phyloP scores from a whole-genome alignment of 2,797 vertebrate species.

The Haliaeetus vocifer region DNA sequence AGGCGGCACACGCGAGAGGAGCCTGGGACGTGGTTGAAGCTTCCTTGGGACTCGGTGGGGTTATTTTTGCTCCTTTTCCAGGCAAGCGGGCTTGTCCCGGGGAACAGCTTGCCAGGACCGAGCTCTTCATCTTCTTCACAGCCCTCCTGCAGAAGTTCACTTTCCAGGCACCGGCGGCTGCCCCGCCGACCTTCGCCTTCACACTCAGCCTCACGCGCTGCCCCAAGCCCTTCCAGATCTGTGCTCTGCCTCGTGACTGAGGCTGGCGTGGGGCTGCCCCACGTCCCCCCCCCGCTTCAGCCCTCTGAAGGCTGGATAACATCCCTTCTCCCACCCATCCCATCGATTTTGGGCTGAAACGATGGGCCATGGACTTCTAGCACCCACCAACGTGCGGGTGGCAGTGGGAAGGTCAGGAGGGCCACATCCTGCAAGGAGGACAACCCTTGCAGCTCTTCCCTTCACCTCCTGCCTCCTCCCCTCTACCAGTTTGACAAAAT shows the following conservation, averaged over 20 bases:
- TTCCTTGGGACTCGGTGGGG: accelerated
- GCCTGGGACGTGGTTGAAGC: neutral
- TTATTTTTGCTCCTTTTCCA: conserved; percentile 57
- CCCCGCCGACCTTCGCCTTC: conserved; percentile 69
- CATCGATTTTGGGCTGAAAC: neutral
- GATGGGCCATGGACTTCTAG: neutral
- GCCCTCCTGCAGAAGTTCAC: conserved; percentile 81
- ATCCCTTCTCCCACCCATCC: neutral
- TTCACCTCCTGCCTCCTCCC: neutral
- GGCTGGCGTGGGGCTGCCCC: accelerated
- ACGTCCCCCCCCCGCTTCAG: accelerated
- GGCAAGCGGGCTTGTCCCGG: conserved; percentile 80
- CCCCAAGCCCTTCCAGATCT: conserved; percentile 77
- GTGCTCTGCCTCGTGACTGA: conserved; percentile 53
- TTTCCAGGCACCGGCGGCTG: conserved; percentile 70
- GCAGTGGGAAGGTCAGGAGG: neutral
- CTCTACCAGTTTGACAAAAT: neutral
- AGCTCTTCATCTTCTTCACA: conserved; percentile 76
- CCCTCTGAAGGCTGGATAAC: accelerated
- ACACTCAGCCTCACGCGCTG: conserved; percentile 75
- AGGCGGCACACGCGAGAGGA: accelerated
- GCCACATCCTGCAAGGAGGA: neutral
- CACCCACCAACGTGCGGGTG: accelerated
- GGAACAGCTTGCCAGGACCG: conserved; percentile 68
- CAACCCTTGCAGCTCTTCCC: neutral